Conservation (phyloP, 2,113 vertebrate species). For the Nothoprocta pentlandii region DNA sequence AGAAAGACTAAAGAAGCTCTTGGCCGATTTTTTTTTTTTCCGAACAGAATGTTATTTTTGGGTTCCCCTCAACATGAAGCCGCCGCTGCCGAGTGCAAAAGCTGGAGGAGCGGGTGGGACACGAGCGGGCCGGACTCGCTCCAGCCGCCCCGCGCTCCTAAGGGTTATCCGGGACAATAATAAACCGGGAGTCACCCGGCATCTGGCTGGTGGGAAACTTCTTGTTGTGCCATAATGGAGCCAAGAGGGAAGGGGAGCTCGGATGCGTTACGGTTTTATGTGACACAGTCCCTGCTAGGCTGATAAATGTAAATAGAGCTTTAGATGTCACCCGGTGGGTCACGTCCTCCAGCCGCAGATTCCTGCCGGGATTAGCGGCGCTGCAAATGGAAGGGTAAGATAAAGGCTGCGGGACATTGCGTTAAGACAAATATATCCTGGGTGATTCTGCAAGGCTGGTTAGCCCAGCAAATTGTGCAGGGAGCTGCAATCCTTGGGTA, state of each 20-base stretch:
- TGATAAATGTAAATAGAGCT: background rate
- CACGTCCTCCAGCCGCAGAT: background rate
- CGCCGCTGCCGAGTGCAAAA: background rate
- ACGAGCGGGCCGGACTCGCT: background rate
- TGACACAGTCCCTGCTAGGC: background rate
- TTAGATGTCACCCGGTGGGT: background rate
- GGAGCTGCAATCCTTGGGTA: too few species aligned
- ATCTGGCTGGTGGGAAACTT: slow-evolving; percentile 37
- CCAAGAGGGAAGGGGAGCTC: slow-evolving; percentile 5
- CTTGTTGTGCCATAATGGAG: background rate
- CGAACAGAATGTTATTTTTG: slow-evolving; percentile 31
- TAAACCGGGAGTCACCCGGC: background rate
- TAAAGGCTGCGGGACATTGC: background rate
- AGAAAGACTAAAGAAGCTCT: background rate
- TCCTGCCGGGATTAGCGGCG: slow-evolving; percentile 2
- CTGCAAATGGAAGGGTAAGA: background rate
- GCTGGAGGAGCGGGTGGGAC: background rate
- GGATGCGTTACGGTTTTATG: background rate
- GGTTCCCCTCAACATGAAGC: background rate
- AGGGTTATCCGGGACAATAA: background rate
- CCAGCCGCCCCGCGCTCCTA: background rate
- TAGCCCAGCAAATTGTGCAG: too few species aligned
- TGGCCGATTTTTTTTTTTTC: background rate
- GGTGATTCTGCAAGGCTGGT: background rate
- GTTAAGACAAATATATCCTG: background rate